Base-by-base conservation (phyloP, 2,113 vertebrate genomes). In the Prochilodus magdalenae region DNA sequence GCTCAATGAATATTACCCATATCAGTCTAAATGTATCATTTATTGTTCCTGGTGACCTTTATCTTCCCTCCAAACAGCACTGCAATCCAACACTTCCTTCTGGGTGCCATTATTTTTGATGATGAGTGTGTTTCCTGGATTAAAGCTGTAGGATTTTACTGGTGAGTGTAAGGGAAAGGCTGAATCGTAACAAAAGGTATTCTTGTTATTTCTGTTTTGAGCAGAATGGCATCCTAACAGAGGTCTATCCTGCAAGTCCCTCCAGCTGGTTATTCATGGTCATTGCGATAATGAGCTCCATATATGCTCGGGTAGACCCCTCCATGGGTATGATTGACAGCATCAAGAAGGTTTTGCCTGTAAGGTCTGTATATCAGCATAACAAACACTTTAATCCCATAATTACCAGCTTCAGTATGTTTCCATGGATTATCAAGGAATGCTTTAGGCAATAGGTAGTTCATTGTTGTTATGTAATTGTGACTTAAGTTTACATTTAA, bases 231-330 rank as follows among this genome's bases (percentile, higher is more conserved):
- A 90, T 99, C 79, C 91, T 97, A 74, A 95, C 91, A 12, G 97
- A 96, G 0, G 96, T 99, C n/a, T 99, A 97, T 87, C 98, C 98
- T 0, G 96, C 97, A 22, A 97, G 96, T 82, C 98, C 97, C 0
- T 96, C 95, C 87, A 96, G 97, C 88, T 99, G 97, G 98, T 90
- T 99, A 86, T 94, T 96, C 0, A 92, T 97, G 27, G 93, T 97
- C 36, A 88, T 96, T 59, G 90, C 94, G 11, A 97, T 97, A 1
- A 93, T 97, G 86, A 95, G 96, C 20, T 96, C 95, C 67, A 91
- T 95, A 88, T 99, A 96, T 72, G 94, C 93, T 87, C 91, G 88
- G 0, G 36, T 96, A 0, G 97, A 99, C 63, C 91, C 93, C 0
- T 98, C 97, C 18, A 86, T 97, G 78, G 98, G 97, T 18, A 89